Conservation (phyloP, 30 jellyfish, hydroid and myxozoan genomes). For the Nemopilema nomurai region DNA sequence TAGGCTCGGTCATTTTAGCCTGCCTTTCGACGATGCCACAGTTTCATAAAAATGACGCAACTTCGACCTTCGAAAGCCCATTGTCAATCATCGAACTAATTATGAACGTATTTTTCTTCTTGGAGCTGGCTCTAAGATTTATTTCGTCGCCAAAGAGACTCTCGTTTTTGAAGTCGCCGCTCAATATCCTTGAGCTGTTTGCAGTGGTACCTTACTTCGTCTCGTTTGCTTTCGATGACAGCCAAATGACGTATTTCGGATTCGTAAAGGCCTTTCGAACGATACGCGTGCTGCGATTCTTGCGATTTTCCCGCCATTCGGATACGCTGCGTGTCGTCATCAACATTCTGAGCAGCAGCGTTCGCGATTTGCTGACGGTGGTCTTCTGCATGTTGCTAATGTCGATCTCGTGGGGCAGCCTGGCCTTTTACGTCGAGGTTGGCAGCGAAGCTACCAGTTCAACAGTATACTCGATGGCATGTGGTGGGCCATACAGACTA, state of each 20-base stretch:
- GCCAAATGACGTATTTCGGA: conserved; percentile 56
- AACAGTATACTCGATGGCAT: conserved; percentile 72
- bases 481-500: conserved; percentile 92
- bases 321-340: conserved; percentile 62
- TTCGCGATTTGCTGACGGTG: conserved; percentile 63
- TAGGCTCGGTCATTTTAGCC: conserved; percentile 69
- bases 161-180: conserved; percentile 41
- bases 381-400: conserved; percentile 63
- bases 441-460: conserved; percentile 54
- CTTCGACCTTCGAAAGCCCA: conserved; percentile 15
- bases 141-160: conserved; percentile 46
- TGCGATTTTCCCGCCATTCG: conserved; percentile 77
- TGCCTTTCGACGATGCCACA: conserved; percentile 81
- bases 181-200: conserved; percentile 51
- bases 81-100: conserved; percentile 48
- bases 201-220: conserved; percentile 77
- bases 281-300: conserved; percentile 66
- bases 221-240: conserved; percentile 44
- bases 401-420: conserved; percentile 70
- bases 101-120: conserved; percentile 53
- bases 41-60: conserved; percentile 11
- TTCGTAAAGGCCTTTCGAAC: conserved; percentile 71
- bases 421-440: conserved; percentile 65
- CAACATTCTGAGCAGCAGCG: conserved; percentile 61
- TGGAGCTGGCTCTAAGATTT: conserved; percentile 45